Evolutionary conservation across 2,113 vertebrate species (phyloP), one percentile per base, ranked within the genome.

Genomic region (Microtus montanus): DNA sequence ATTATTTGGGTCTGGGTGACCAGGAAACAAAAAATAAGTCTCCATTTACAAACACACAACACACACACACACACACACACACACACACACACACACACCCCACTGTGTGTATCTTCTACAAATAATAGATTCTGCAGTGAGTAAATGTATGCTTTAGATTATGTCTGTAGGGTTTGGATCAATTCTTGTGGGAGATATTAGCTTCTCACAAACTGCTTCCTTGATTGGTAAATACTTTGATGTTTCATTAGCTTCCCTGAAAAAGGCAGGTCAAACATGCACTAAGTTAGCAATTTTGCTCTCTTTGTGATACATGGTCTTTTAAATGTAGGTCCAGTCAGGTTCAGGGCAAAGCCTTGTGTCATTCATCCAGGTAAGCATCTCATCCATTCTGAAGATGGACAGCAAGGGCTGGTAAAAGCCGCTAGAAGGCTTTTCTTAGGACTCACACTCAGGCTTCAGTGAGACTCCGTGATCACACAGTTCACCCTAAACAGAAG

Each of bases 201-300:
- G 98, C 97, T 99, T 99, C 98, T 99, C 99, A 90, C 98, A 99
- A 93, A 99, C 98, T 0, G 98, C 99, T 96, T 99, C 98, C 96
- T 98, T 99, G 94, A 99, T 97, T 7, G 99, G 98, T 91, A 99
- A 98, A 87, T 99, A 98, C 97, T 99, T 99, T 38, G 99, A 99
- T 79, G 99, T 99, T 97, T 99, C 99, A 0, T 99, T 99, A 38
- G 99, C 99, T 97, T 99, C 99, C 1, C 99, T 99, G 98, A 98
- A 99, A 49, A 99, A 92, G 6, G 99, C 98, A 91, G 99, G 98
- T 44, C 99, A 98, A 83, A 99, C 98, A 0, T 98, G 98, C 99
- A 70, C n/a, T 9, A 35, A 85, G 63, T 85, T 68, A 84, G 64
- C 64, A 24, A 26, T 52, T 70, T 52, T n/a, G 33, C 33, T 52